Percentiles rank a stretch among this genome's conserved stretches.
Evolutionary conservation across 2,888 invertebrate species (phyloP).

Genomic region (Drosophila rubida): DNA sequence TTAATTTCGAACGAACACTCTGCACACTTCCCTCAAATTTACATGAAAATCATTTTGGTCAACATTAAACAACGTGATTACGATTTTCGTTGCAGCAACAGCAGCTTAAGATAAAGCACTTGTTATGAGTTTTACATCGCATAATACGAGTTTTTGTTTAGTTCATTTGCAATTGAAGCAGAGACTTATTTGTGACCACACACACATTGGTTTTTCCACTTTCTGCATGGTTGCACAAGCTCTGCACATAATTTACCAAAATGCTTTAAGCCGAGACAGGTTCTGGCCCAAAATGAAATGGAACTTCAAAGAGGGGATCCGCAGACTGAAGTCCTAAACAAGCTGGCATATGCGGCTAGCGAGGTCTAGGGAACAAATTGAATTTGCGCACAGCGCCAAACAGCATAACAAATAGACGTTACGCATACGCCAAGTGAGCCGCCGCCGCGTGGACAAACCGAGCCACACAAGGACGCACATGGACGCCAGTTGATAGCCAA

Average conservation of each 20-base stretch:
- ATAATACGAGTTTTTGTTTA: background rate
- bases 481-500: constrained; percentile 61
- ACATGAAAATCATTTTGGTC: constrained; percentile 19
- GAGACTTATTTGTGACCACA: background rate
- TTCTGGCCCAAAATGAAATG: constrained; percentile 6
- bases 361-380: constrained; percentile 63
- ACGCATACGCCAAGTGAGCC: constrained; percentile 65
- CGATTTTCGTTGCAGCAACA: background rate
- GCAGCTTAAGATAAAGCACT: background rate
- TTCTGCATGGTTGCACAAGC: background rate
- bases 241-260: background rate
- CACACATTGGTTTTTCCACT: background rate
- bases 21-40: constrained; percentile 27
- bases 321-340: constrained; percentile 56
- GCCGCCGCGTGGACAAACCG: constrained; percentile 17
- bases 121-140: background rate
- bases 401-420: constrained; percentile 75
- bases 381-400: constrained; percentile 65
- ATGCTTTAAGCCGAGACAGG: too few species aligned
- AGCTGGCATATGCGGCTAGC: constrained; percentile 45
- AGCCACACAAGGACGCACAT: constrained; percentile 59
- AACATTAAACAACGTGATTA: constrained; percentile 16
- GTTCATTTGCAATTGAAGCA: background rate
- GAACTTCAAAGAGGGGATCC: too few species aligned
- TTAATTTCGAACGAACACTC: constrained; percentile 49